Conservation (phyloP, 2,113 vertebrate genomes). For the Dipodomys spectabilis region DNA sequence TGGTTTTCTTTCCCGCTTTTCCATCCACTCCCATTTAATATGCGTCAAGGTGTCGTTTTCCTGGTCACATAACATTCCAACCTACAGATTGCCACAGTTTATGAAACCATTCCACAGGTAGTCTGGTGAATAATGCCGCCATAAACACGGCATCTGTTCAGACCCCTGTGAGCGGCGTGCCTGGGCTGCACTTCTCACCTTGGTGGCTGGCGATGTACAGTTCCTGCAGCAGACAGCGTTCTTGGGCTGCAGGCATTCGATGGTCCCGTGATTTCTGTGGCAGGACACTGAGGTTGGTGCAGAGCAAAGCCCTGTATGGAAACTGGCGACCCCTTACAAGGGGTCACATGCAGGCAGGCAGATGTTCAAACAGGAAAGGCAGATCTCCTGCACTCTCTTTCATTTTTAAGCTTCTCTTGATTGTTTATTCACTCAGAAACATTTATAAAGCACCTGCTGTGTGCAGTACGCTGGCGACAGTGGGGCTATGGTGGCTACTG, state of each 20-base stretch:
- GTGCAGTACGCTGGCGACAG: too few relatives aligned
- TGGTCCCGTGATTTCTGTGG: background rate
- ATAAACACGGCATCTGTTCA: background rate
- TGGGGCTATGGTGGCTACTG: too few relatives aligned
- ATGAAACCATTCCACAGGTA: background rate
- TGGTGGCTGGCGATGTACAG: too few relatives aligned
- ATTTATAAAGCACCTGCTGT: too few relatives aligned
- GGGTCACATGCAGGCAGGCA: background rate
- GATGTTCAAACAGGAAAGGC: background rate
- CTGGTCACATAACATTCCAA: background rate
- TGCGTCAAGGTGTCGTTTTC: background rate
- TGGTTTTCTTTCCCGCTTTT: too few relatives aligned
- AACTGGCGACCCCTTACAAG: background rate
- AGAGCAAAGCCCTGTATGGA: background rate
- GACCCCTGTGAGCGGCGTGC: too few relatives aligned
- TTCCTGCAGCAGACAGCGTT: too few relatives aligned
- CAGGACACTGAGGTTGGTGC: background rate
- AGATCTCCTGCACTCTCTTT: background rate
- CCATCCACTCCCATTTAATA: background rate
- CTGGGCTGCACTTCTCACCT: too few relatives aligned
- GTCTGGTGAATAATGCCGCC: background rate
- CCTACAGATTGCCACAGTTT: accelerated
- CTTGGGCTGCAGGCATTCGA: background rate
- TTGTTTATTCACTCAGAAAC: too few relatives aligned
- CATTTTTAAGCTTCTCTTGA: too few relatives aligned